phyloP scores from a whole-genome alignment of 2,797 vertebrate species.

The Helostoma temminkii region DNA sequence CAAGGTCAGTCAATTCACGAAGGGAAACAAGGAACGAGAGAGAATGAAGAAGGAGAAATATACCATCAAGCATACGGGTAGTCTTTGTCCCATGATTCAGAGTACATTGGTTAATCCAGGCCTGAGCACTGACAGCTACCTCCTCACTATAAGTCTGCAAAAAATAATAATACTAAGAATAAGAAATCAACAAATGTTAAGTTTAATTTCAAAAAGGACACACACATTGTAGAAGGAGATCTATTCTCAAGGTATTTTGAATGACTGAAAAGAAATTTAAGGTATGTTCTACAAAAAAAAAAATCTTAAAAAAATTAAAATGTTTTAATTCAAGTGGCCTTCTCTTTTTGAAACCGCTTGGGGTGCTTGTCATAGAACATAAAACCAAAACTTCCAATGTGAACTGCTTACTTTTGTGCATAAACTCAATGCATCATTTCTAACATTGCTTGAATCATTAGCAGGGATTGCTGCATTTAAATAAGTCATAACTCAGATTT shows the following conservation, averaged over 20 bases:
- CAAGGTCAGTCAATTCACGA: constrained; percentile 25
- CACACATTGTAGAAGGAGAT: background rate
- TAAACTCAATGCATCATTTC: too few relatives aligned
- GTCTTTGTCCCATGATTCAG: constrained; percentile 65
- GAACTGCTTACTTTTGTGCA: too few relatives aligned
- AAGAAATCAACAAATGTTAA: background rate
- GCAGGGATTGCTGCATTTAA: background rate
- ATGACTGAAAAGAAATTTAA: too few relatives aligned
- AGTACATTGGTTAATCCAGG: constrained; percentile 76
- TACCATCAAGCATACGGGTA: constrained; percentile 69
- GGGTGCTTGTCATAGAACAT: background rate
- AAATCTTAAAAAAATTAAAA: constrained; percentile 7
- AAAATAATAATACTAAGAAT: background rate
- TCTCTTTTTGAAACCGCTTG: background rate
- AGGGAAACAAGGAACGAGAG: background rate
- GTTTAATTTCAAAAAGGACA: constrained; percentile 4
- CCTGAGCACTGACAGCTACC: constrained; percentile 60
- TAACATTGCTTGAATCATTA: background rate
- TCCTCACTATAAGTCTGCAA: constrained; percentile 68
- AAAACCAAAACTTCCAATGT: background rate
- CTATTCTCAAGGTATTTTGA: too few relatives aligned
- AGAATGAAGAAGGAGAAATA: background rate
- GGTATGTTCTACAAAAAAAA: too few relatives aligned
- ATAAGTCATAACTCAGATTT: background rate
- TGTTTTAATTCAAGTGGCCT: constrained; percentile 7